phyloP scores from a whole-genome alignment of 1,140 invertebrate species.

The Aporrectodea caliginosa region DNA sequence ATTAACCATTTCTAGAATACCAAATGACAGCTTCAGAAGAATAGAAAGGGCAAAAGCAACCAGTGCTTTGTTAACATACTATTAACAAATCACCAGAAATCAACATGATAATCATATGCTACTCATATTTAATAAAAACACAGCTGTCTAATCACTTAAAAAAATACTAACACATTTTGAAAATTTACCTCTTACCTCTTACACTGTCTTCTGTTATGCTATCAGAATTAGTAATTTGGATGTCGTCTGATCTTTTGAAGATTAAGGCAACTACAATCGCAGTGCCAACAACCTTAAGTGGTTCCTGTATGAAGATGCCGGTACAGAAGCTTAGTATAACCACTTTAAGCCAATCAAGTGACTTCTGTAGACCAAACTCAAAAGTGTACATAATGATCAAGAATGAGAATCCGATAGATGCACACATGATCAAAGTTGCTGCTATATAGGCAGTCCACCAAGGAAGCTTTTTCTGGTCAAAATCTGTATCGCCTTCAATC shows the following conservation, averaged over 20 bases:
- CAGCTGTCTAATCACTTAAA: too few species aligned
- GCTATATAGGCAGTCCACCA: neutral
- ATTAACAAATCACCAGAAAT: too few species aligned
- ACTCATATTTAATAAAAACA: too few species aligned
- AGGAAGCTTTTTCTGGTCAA: too few species aligned
- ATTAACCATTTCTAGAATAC: too few species aligned
- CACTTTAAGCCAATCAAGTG: neutral
- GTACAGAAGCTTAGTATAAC: neutral
- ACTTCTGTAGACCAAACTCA: neutral
- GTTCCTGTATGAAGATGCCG: neutral
- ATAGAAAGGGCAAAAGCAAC: too few species aligned
- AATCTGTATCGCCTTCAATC: too few species aligned
- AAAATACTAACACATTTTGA: too few species aligned
- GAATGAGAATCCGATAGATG: neutral
- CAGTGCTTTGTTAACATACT: too few species aligned
- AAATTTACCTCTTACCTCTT: neutral
- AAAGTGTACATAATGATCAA: neutral
- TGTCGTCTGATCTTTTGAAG: neutral
- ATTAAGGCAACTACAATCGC: neutral
- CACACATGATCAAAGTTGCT: neutral
- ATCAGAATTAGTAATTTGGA: neutral
- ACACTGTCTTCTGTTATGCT: neutral
- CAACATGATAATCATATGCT: too few species aligned
- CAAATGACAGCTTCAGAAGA: too few species aligned
- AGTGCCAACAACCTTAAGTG: neutral